These are phyloP conservation scores for Planiliza haematocheilus DNA, from an alignment of 2,113 vertebrate species.

Conservation along the genomic window DNA sequence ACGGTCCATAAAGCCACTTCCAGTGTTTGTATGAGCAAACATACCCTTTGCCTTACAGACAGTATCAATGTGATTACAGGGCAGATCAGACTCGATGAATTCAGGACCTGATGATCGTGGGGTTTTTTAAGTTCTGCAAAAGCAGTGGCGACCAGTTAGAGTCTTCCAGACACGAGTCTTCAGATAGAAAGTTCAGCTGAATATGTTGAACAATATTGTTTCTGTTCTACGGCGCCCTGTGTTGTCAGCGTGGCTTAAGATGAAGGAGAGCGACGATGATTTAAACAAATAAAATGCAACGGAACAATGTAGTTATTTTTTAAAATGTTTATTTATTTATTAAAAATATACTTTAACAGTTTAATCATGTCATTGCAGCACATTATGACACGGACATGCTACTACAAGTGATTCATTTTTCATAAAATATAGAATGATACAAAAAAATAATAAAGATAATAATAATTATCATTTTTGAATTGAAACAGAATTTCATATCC, in stretches of 20 bases:
- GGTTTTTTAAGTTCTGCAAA: too few relatives aligned
- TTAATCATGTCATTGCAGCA: slow-evolving; percentile 55
- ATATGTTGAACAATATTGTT: too few relatives aligned
- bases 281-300: background rate
- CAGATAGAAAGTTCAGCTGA: too few relatives aligned
- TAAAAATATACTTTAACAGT: slow-evolving; percentile 69
- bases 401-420: slow-evolving; percentile 21
- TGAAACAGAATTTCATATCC: slow-evolving; percentile 48
- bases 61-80: slow-evolving; percentile 43
- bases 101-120: too few relatives aligned
- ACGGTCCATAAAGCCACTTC: slow-evolving; percentile 84
- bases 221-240: background rate
- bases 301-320: background rate
- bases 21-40: slow-evolving; percentile 82
- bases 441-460: slow-evolving; percentile 56
- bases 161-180: too few relatives aligned
- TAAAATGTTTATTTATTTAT: slow-evolving; percentile 71
- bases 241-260: slow-evolving; percentile 8
- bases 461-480: slow-evolving; percentile 45
- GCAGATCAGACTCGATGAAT: background rate
- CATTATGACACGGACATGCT: slow-evolving; percentile 6
- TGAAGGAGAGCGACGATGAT: background rate
- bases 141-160: too few relatives aligned
- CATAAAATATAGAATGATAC: slow-evolving; percentile 56
- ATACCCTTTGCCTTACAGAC: slow-evolving; percentile 82